Percentiles rank a stretch among this genome's conserved stretches.
Conservation (phyloP, 2,113 vertebrate species). For the Lipotes vexillifer region DNA sequence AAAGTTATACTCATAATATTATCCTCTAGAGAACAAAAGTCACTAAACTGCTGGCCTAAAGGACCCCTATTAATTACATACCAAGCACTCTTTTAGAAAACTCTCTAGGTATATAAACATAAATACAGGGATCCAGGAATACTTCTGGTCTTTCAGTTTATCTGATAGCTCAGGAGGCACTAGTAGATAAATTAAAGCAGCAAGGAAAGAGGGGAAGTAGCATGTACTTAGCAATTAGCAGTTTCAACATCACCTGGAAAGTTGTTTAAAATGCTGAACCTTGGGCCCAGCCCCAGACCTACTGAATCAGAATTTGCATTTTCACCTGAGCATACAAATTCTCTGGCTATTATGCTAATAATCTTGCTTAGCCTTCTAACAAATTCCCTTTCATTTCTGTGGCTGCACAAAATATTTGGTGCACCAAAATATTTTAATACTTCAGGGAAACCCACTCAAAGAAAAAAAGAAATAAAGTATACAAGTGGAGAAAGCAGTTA, state of each 20-base stretch:
- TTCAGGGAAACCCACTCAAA: not conserved
- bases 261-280: not conserved
- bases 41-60: not conserved
- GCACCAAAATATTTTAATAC: not conserved
- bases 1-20: not conserved
- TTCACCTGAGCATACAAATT: not conserved
- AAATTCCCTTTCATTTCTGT: not conserved
- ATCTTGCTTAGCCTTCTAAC: not conserved
- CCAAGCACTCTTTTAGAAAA: not conserved
- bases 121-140: not conserved
- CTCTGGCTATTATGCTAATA: not conserved
- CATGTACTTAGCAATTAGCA: not conserved
- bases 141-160: not conserved
- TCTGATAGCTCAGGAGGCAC: not conserved
- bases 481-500: not conserved
- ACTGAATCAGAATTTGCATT: not conserved
- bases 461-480: not conserved
- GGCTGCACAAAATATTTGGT: not conserved
- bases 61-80: not conserved
- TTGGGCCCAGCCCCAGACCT: not conserved
- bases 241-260: not conserved
- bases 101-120: not conserved
- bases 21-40: not conserved
- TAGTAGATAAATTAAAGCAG: not conserved
- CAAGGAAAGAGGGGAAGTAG: not conserved